Base-by-base conservation (phyloP, 2,888 invertebrate genomes). In the Eupithecia centaureata region DNA sequence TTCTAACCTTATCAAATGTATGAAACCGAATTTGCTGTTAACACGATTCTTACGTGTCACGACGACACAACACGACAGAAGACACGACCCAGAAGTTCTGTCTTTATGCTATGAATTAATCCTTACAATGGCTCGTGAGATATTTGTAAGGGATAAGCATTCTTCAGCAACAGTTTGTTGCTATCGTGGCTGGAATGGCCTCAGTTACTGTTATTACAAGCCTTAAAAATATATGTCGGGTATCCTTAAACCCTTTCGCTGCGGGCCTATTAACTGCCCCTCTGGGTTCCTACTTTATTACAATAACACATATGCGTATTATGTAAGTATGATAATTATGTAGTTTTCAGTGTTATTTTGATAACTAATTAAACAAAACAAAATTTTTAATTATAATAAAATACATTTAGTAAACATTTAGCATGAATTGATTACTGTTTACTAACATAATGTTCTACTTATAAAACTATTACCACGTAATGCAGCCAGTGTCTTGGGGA, bases 101-200 rank as follows among this genome's bases (percentile, higher is more conserved):
- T 4, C 7, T 42, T 42, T n/a, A n/a, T n/a, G n/a, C 33, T 35
- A 35, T 5, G 35, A 5, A 38, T 38, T 38, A 5, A 38, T 38
- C 38, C 38, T n/a, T 12, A 47, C 47, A 47, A 47, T 3, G 22
- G 47, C 47, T 47, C 47, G 10, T 22, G 18, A 18, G 47, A 47
- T 47, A 47, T 47, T 42, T 47, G 47, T 47, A 47, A 12, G 18
- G 10, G 22, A 47, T 22, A 47, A 12, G 18, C 10, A 10, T 47
- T 47, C 47, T 22, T 47, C 12, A 47, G 47, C 47, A 47, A 47
- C 47, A 47, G 47, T 22, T 47, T 47, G 18, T 47, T 47, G 18
- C 12, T 47, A 22, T 22, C 47, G 47, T 47, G 10, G 47, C n/a
- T 2, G 22, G 47, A 47, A 47, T 47, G 42, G 18, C 2, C 42